phyloP scores from a whole-genome alignment of 1,140 invertebrate genomes.

The Drosophila bocqueti region DNA sequence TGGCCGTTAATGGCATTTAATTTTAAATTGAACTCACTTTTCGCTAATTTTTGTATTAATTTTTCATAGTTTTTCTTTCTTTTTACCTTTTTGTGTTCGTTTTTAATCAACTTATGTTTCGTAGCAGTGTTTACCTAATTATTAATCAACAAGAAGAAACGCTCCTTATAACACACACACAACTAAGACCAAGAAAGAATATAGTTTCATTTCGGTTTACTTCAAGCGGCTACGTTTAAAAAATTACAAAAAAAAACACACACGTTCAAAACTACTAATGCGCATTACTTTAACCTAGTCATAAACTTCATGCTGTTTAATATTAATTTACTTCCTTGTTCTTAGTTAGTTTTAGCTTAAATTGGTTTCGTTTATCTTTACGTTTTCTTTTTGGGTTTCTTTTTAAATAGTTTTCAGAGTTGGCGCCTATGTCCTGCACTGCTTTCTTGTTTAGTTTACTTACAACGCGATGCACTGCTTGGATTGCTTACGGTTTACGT shows the following conservation, averaged over 20 bases:
- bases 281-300: constrained; percentile 59
- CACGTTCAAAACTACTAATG: constrained; percentile 62
- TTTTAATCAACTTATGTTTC: constrained; percentile 64
- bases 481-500: constrained; percentile 7
- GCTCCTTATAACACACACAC: constrained; percentile 44
- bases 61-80: constrained; percentile 12
- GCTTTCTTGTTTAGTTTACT: constrained; percentile 17
- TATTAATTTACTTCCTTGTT: constrained; percentile 18
- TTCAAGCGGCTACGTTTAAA: constrained; percentile 66
- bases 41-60: constrained; percentile 33
- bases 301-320: constrained; percentile 52
- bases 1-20: constrained; percentile 42
- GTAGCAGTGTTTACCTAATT: constrained; percentile 69
- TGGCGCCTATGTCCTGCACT: neutral
- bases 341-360: constrained; percentile 49
- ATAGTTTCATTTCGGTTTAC: constrained; percentile 39
- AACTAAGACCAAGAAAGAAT: constrained; percentile 37
- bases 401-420: constrained; percentile 40
- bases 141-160: constrained; percentile 83
- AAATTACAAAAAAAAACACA: constrained; percentile 67
- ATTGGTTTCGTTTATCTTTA: constrained; percentile 17
- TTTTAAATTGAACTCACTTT: constrained; percentile 54
- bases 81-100: constrained; percentile 19
- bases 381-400: constrained; percentile 8
- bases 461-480: constrained; percentile 21